Percentiles rank a stretch among this genome's conserved stretches.
Evolutionary conservation across 2,113 vertebrate genomes (phyloP).

Genomic region (Machaerirhynchus nigripectus): DNA sequence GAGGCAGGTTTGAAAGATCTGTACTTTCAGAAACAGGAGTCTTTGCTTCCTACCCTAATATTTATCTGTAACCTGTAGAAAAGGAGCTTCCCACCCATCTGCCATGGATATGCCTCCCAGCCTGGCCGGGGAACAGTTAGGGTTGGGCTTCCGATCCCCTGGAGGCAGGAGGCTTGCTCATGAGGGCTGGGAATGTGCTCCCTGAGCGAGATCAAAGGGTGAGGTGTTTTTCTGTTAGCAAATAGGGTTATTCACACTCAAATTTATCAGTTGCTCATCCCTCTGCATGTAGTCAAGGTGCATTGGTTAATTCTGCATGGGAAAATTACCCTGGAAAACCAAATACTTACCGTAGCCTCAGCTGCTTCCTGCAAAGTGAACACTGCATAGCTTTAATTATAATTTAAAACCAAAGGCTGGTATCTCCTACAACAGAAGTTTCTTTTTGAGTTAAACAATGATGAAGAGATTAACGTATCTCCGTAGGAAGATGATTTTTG

Average conservation of each 20-base stretch:
- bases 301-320: not conserved
- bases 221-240: not conserved
- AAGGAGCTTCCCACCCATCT: not conserved
- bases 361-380: not conserved
- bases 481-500: constrained; percentile 31
- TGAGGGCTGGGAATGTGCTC: not conserved
- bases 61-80: not conserved
- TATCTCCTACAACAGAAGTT: constrained; percentile 22
- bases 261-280: not conserved
- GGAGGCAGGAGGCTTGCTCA: not conserved
- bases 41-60: not conserved
- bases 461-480: constrained; percentile 54
- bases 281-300: not conserved
- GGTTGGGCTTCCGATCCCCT: not conserved
- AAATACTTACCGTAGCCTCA: not conserved
- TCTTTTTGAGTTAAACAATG: constrained; percentile 50
- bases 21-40: not conserved
- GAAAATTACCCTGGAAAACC: not conserved
- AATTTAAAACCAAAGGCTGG: not conserved
- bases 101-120: not conserved
- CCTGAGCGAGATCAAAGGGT: not conserved
- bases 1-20: not conserved
- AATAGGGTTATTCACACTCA: not conserved
- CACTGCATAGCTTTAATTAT: not conserved
- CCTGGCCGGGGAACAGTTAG: rapidly evolving